Base-by-base conservation (phyloP, 1,140 invertebrate genomes). In the Camponotus pennsylvanicus region DNA sequence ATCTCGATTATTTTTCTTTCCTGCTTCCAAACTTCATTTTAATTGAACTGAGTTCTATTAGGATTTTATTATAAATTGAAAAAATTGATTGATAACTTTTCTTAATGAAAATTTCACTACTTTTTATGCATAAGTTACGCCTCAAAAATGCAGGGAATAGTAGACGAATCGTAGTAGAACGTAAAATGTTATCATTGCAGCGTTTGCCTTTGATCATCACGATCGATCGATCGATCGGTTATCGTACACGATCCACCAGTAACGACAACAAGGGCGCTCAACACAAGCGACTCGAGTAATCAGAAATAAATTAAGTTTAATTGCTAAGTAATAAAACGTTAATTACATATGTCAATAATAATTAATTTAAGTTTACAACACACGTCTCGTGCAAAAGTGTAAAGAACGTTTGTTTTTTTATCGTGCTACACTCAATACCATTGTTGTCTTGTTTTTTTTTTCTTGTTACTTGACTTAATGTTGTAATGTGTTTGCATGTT, bases 331-430 rank as follows among this genome's bases (percentile, higher is more conserved):
- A 95, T 95, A 94, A 95, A 95, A 94, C 92, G 92, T 93, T 95
- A 95, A 94, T 94, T 95, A 95, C 95, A 95, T 94, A 91, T 93
- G 86, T 91, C 90, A 91, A 91, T 92, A 86, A 93, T 93, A 91
- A 93, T 94, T 91, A 94, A 93, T 94, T 91, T 91, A 95, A 94
- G 89, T 86, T 80, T 95, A 95, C 94, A 95, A 95, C 93, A 94
- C 94, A 94, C 94, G 93, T 94, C 93, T 94, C 94, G 95, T 95
- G 95, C 95, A 95, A 95, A 95, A 95, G 94, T 95, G 94, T 95
- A 95, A 95, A 94, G 94, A 95, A 94, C 91, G 94, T 93, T 88
- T 89, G 77, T 84, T 82, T 87, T 85, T 92, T 90, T 94, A 93
- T 92, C 90, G 89, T 90, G 89, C 89, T 90, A 90, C 89, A 90